These are phyloP conservation scores for Cirrhinus molitorella DNA, from an alignment of 2,797 vertebrate species.

Conservation along the genomic window DNA sequence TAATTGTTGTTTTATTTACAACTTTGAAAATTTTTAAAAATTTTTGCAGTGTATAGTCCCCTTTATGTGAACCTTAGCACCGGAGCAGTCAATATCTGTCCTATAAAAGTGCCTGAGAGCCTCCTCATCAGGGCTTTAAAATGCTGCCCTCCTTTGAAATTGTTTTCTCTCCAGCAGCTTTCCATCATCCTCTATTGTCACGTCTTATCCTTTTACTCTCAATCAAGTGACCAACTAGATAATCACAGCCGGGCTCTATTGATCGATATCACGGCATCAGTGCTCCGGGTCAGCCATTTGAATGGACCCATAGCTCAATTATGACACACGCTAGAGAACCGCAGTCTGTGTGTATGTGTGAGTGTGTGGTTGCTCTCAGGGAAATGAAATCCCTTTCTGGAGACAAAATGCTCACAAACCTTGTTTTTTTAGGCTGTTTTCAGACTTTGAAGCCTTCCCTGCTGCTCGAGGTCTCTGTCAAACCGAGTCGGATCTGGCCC, in stretches of 20 bases:
- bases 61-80: conserved; percentile 31
- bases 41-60: neutral
- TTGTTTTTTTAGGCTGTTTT: conserved; percentile 26
- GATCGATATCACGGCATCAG: conserved; percentile 48
- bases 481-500: neutral
- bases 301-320: conserved; percentile 50
- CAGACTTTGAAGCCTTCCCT: neutral
- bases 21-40: neutral
- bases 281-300: conserved; percentile 46
- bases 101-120: conserved; percentile 19
- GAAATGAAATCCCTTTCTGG: conserved; percentile 17
- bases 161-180: conserved; percentile 62
- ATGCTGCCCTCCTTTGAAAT: conserved; percentile 46
- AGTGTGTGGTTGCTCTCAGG: conserved; percentile 12
- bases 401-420: neutral
- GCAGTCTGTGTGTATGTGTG: neutral
- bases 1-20: neutral
- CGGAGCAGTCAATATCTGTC: conserved; percentile 42
- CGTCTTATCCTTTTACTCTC: conserved; percentile 58
- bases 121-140: conserved; percentile 48
- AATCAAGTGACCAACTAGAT: conserved; percentile 67
- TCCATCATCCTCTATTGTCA: conserved; percentile 71
- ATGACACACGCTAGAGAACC: conserved; percentile 40
- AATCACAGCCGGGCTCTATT: conserved; percentile 36
- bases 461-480: neutral